Base-by-base conservation (phyloP, 2,113 vertebrate genomes). In the Myrmecobius fasciatus region DNA sequence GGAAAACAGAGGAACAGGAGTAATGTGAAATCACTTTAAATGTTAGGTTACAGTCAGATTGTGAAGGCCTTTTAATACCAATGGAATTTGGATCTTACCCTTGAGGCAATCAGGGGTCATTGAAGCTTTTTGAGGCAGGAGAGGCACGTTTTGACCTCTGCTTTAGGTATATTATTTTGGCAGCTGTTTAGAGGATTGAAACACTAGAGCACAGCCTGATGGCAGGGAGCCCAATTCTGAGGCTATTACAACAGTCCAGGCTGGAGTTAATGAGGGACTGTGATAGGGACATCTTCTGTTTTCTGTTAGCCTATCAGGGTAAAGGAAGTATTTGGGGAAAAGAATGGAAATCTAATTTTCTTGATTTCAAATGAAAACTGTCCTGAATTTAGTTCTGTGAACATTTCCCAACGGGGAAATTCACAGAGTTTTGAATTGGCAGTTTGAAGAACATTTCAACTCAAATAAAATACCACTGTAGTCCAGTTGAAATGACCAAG, bases 381-480 rank as follows among this genome's bases (percentile, higher is more conserved):
- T 28, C 43, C 96, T 92, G 89, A 89, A 89, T 31, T 91, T 93
- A 89, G 7, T 25, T 91, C 92, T 49, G 91, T 91, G 54, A 89
- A 24, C 0, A 24, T 93, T 67, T 89, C 26, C 89, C 89, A 91
- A 25, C 56, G 94, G n/a, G 92, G 91, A 88, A 91, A 94, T 96
- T 91, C 94, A 91, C 46, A 89, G 36, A 53, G 90, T 91, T 95
- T 97, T 54, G 43, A 52, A 60, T 52, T 49, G n/a, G 9, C 89
- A 91, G 89, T 94, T 26, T 83, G 94, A 95, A 92, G 93, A 96
- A 92, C 95, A 88, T 36, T 94, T 26, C 25, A 94, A 26, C 89
- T 48, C 25, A 94, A 97, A 97, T 91, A 28, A 91, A 95, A 94
- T 95, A 56, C 60, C 12, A 28, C 89, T 92, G 89, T 43, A 22